Percentiles rank a stretch among this genome's conserved stretches.
phyloP scores from a whole-genome alignment of 2,888 invertebrate genomes.

The Lasioglossum oenotherae region DNA sequence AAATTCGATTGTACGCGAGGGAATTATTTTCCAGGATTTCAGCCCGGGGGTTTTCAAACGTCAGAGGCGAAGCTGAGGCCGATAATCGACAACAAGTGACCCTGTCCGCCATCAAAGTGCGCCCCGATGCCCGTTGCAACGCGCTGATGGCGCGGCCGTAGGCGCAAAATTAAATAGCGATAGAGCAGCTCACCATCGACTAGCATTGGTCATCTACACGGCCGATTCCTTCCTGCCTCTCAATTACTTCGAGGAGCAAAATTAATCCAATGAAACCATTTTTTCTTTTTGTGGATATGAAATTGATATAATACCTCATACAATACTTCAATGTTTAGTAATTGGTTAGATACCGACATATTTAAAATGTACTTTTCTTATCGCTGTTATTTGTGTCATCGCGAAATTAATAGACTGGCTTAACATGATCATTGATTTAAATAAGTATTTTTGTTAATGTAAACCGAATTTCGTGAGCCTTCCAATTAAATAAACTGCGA shows the following conservation, averaged over 20 bases:
- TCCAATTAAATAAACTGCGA: no score
- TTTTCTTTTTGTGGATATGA: no score
- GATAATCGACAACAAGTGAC: conserved; percentile 46
- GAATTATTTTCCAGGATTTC: conserved; percentile 41
- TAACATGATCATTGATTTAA: no score
- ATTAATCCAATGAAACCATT: background rate
- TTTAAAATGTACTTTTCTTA: no score
- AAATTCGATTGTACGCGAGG: conserved; percentile 31
- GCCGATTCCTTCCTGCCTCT: background rate
- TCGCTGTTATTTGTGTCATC: no score
- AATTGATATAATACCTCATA: no score
- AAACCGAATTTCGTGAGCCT: no score
- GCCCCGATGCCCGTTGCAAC: conserved; percentile 11
- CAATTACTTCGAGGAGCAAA: background rate
- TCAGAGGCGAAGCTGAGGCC: conserved; percentile 24
- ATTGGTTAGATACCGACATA: no score
- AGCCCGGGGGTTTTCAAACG: conserved; percentile 29
- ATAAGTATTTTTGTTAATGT: no score
- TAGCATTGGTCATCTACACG: conserved; percentile 8
- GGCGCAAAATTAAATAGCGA: conserved; percentile 63
- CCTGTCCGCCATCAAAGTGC: conserved; percentile 37
- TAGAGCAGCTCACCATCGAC: conserved; percentile 18
- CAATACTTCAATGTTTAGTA: no score
- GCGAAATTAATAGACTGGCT: no score
- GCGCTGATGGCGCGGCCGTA: conserved; percentile 5